Conservation (phyloP, 1,140 invertebrate species). For the Calliopsis andreniformis region DNA sequence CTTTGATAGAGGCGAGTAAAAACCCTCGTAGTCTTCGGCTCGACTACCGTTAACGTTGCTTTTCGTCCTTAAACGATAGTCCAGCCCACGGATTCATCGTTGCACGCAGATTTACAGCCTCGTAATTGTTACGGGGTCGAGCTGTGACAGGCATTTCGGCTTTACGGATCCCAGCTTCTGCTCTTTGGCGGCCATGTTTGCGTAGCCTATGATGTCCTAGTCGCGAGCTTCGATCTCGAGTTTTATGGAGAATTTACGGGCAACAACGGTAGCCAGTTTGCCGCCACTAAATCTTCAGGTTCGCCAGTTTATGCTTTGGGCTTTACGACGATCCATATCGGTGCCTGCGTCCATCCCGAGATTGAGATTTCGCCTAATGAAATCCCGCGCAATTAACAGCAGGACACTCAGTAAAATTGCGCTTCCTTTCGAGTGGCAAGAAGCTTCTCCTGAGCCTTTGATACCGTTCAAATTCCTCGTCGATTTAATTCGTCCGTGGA, state of each 20-base stretch:
- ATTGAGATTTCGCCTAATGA: conserved; percentile 1
- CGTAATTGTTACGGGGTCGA: not conserved
- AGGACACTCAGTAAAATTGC: not conserved
- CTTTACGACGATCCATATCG: conserved; percentile 48
- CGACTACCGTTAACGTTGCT: not conserved
- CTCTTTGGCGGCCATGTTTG: not conserved
- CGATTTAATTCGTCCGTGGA: no score
- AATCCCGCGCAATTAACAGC: conserved; percentile 7
- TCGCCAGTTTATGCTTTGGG: conserved; percentile 16
- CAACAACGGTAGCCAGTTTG: conserved; percentile 21
- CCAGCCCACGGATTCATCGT: not conserved
- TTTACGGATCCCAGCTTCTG: not conserved
- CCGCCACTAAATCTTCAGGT: conserved; percentile 44
- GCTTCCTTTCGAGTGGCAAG: not conserved
- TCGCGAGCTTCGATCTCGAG: not conserved
- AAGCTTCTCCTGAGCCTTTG: not conserved
- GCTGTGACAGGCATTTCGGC: conserved; percentile 9
- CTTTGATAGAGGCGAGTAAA: no score
- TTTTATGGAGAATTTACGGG: conserved; percentile 35
- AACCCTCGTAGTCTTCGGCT: no score
- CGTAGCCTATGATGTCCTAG: not conserved
- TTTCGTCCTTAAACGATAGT: not conserved
- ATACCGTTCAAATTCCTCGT: not conserved
- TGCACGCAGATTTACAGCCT: conserved; percentile 1
- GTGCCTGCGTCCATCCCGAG: not conserved